These are phyloP conservation scores for Portevinia maculata DNA, from an alignment of 2,888 invertebrate species.

Conservation along the genomic window DNA sequence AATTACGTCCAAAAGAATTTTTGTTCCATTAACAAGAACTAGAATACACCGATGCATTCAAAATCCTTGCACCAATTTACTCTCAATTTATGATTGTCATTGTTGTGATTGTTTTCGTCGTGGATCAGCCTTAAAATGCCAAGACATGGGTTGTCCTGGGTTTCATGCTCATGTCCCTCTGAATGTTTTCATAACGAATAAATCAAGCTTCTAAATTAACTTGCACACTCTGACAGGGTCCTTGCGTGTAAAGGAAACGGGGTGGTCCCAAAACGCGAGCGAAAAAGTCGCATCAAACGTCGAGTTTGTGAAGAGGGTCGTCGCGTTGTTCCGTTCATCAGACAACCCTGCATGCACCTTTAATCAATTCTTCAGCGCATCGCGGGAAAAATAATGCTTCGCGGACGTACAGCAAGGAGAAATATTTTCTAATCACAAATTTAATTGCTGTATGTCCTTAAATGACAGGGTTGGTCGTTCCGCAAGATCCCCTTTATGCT, in stretches of 20 bases:
- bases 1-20: slow-evolving; percentile 68
- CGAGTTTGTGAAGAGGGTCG: slow-evolving; percentile 70
- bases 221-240: slow-evolving; percentile 73
- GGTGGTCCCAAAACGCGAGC: slow-evolving; percentile 59
- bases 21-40: slow-evolving; percentile 29
- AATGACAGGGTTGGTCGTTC: slow-evolving; percentile 63
- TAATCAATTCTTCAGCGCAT: slow-evolving; percentile 52
- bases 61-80: slow-evolving; percentile 70
- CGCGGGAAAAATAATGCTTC: slow-evolving; percentile 60
- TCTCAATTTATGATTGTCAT: slow-evolving; percentile 67
- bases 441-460: slow-evolving; percentile 75
- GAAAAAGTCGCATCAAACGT: slow-evolving; percentile 71
- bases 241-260: slow-evolving; percentile 37
- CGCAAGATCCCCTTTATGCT: slow-evolving; percentile 27
- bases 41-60: slow-evolving; percentile 55
- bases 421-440: slow-evolving; percentile 69
- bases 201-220: slow-evolving; percentile 74
- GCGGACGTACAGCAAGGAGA: slow-evolving; percentile 31
- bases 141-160: slow-evolving; percentile 41
- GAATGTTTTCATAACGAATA: slow-evolving; percentile 69
- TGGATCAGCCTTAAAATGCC: slow-evolving; percentile 9
- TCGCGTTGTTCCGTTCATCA: slow-evolving; percentile 38
- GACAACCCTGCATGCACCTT: slow-evolving; percentile 31
- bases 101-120: slow-evolving; percentile 67
- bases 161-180: slow-evolving; percentile 13